Evolutionary conservation across 2,113 vertebrate genomes (phyloP).

Genomic region (Vidua chalybeata): DNA sequence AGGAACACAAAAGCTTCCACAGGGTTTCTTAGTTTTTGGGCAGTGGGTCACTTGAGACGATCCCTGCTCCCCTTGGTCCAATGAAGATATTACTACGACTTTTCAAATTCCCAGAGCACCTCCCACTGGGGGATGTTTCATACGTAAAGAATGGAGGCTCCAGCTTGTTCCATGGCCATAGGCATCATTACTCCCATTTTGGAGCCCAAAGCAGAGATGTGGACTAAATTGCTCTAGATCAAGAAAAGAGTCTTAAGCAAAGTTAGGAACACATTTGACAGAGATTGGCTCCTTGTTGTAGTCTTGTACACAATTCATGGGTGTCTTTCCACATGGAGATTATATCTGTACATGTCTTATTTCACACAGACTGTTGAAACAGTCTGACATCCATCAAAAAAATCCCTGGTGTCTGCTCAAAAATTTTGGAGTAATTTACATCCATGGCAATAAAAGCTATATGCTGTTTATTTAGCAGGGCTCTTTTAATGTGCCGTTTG

Average conservation of each 20-base stretch:
- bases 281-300: not conserved
- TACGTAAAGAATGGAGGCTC: not conserved
- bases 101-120: not conserved
- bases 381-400: not conserved
- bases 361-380: not conserved
- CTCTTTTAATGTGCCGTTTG: not conserved
- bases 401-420: not conserved
- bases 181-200: not conserved
- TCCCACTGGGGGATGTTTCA: not conserved
- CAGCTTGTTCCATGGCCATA: not conserved
- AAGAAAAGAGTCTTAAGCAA: not conserved
- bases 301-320: not conserved
- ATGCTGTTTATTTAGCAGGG: not conserved
- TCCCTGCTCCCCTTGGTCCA: not conserved
- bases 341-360: not conserved
- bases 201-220: not conserved
- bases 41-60: not conserved
- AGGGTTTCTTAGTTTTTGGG: not conserved
- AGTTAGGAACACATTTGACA: not conserved
- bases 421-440: conserved; percentile 8
- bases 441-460: conserved; percentile 12
- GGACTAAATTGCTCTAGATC: not conserved
- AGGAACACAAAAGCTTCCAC: not conserved
- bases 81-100: not conserved
- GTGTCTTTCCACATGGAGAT: not conserved